Conservation (phyloP, 2,888 invertebrate species). For the Digitonthophagus gazella region DNA sequence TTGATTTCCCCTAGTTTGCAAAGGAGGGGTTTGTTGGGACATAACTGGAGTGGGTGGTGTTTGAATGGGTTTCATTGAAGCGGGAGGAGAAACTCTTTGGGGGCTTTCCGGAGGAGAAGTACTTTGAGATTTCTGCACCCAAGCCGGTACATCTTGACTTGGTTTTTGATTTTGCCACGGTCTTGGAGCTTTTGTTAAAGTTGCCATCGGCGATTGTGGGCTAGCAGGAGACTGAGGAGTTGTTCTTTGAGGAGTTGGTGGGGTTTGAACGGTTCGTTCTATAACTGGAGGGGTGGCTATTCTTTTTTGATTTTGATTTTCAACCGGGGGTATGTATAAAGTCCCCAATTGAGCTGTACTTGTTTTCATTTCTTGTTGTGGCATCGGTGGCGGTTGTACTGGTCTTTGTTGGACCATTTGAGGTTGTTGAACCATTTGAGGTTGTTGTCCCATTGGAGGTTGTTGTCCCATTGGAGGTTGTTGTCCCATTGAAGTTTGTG, state of each 20-base stretch:
- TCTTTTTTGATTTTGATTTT: slow-evolving; percentile 26
- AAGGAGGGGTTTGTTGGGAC: slow-evolving; percentile 46
- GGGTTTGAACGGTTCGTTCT: slow-evolving; percentile 32
- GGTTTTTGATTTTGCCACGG: slow-evolving; percentile 57
- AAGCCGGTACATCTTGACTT: slow-evolving; percentile 54
- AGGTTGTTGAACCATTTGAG: slow-evolving; percentile 26
- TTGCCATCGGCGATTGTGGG: slow-evolving; percentile 50
- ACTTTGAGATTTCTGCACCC: slow-evolving; percentile 46
- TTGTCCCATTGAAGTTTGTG: no score
- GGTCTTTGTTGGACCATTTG: slow-evolving; percentile 26
- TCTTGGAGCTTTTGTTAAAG: slow-evolving; percentile 59
- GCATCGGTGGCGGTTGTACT: slow-evolving; percentile 24
- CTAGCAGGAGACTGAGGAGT: slow-evolving; percentile 36
- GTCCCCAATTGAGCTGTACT: slow-evolving; percentile 53
- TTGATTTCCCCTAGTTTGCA: slow-evolving; percentile 8
- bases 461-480: slow-evolving; percentile 26
- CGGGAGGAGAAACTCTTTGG: slow-evolving; percentile 13
- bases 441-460: slow-evolving; percentile 26
- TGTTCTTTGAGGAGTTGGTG: slow-evolving; percentile 44
- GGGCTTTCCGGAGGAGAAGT: slow-evolving; percentile 22
- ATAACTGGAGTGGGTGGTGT: slow-evolving; percentile 49
- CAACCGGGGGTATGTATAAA: slow-evolving; percentile 56
- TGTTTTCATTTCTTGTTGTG: slow-evolving; percentile 33
- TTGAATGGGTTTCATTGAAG: slow-evolving; percentile 20
- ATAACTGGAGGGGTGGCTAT: slow-evolving; percentile 44